Conservation (phyloP, 2,113 vertebrate species). For the Vicugna pacos region DNA sequence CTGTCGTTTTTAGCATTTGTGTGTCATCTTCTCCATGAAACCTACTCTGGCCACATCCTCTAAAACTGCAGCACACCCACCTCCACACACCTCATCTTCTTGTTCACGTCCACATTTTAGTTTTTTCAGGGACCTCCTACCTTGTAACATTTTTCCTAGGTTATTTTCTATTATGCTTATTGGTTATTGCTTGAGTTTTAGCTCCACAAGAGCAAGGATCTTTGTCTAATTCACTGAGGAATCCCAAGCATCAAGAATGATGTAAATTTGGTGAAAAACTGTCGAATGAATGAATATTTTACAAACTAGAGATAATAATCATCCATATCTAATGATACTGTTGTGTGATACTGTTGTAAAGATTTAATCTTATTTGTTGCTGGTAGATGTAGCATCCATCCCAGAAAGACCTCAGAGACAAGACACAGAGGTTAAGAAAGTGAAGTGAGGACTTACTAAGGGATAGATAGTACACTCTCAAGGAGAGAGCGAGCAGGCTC, state of each 20-base stretch:
- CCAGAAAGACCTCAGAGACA: too few relatives aligned
- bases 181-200: constrained; percentile 34
- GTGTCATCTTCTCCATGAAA: not conserved
- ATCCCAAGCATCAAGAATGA: not conserved
- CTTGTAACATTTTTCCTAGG: not conserved
- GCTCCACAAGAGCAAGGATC: not conserved
- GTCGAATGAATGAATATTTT: not conserved
- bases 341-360: constrained; percentile 48
- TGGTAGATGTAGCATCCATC: too few relatives aligned
- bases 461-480: too few relatives aligned
- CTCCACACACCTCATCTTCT: not conserved
- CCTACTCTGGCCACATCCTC: not conserved
- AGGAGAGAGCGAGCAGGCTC: too few relatives aligned
- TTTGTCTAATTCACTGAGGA: constrained; percentile 8
- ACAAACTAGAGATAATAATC: constrained; percentile 1
- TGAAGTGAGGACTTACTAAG: too few relatives aligned
- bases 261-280: constrained; percentile 11
- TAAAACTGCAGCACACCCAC: not conserved
- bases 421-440: too few relatives aligned
- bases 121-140: not conserved
- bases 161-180: not conserved
- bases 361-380: not conserved
- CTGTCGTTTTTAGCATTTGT: constrained; percentile 13
- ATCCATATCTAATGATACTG: not conserved
- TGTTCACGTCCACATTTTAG: not conserved